These are phyloP conservation scores for Mylabris phalerata DNA, from an alignment of 1,140 invertebrate genomes.

Conservation along the genomic window DNA sequence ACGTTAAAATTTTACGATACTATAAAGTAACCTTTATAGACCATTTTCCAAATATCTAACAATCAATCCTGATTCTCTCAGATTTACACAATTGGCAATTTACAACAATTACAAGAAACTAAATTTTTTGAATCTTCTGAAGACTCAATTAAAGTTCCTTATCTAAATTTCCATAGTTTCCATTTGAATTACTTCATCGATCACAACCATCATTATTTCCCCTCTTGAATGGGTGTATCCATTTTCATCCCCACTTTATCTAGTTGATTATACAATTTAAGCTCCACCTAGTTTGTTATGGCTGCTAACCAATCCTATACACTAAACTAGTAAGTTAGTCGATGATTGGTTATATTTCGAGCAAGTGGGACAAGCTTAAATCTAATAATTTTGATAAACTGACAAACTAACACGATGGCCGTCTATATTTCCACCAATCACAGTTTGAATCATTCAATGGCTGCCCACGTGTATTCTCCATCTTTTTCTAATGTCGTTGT, in stretches of 20 bases:
- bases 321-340: background rate
- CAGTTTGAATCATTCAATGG: conserved; percentile 17
- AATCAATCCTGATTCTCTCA: conserved; percentile 31
- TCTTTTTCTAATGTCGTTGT: background rate
- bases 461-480: background rate
- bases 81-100: background rate
- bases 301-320: conserved; percentile 21
- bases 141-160: conserved; percentile 22
- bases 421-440: conserved; percentile 29
- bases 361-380: conserved; percentile 27
- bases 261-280: conserved; percentile 3
- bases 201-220: background rate
- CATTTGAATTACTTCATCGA: conserved; percentile 20
- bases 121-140: too few relatives aligned
- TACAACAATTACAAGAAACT: background rate
- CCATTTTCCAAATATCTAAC: conserved; percentile 22
- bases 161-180: conserved; percentile 21
- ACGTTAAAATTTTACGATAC: conserved; percentile 41
- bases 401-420: conserved; percentile 33
- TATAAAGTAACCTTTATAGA: conserved; percentile 43
- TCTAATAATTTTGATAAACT: conserved; percentile 29
- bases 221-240: conserved; percentile 16
- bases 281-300: conserved; percentile 35
- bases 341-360: background rate
- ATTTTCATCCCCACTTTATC: conserved; percentile 18